Evolutionary conservation across 2,113 vertebrate genomes (phyloP), one percentile per base, ranked within the genome.

Genomic region (Dermatemys mawii): DNA sequence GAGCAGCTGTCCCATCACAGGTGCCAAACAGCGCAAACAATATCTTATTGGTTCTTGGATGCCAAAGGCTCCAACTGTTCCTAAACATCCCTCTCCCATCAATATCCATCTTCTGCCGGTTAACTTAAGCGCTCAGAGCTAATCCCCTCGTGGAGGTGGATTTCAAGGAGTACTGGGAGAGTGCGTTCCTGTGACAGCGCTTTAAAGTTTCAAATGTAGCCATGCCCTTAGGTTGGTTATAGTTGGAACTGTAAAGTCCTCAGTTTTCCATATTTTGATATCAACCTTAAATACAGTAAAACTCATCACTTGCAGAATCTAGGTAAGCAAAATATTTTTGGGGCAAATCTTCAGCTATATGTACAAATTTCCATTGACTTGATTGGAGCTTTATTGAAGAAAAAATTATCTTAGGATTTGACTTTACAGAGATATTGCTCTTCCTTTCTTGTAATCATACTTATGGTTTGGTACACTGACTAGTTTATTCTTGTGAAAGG

Each of bases 301-400:
- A 41, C 2, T 82, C 4, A 5, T 0, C 32, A 26, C 17, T 50
- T 79, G 79, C 12, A n/a, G 54, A 79, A 3, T 17, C n/a, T 11
- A 50, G 44, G 87, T 89, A 67, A 16, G 3, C 13, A 41, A 87
- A 29, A 26, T 7, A 0, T 1, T 60, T 4, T 4, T 63, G 41
- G 86, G 26, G 12, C 26, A 12, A 16, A 11, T 48, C 27, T 21
- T 17, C 10, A 75, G 14, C 60, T 89, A 80, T 46, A 60, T 50
- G 86, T 73, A 60, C 26, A 35, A 8, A 32, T 7, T 83, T 49
- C 3, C 14, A 3, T 4, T 29, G 55, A 24, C 6, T 73, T 60
- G 2, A 2, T 41, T 4, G 53, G 76, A 53, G 83, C 73, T 76
- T 76, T 26, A 46, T 44, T n/a, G 63, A 86, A 50, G 24, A 51